Evolutionary conservation across 1,140 invertebrate species (phyloP).

Genomic region (Eriocheir sinensis): DNA sequence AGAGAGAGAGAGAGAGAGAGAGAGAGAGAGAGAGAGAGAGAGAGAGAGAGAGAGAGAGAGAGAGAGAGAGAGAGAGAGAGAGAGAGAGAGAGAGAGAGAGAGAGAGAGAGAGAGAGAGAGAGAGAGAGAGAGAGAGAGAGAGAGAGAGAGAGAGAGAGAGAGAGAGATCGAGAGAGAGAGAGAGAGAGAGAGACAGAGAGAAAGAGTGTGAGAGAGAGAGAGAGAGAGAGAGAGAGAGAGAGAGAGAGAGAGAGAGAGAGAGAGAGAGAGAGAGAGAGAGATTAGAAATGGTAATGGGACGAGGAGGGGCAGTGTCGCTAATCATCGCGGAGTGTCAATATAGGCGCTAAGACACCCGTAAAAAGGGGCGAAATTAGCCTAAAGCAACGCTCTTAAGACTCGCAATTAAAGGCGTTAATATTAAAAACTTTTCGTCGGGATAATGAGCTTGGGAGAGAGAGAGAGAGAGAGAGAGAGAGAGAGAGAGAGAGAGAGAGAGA

Average conservation of each 20-base stretch:
- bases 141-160: not conserved
- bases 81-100: not conserved
- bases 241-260: constrained; percentile 39
- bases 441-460: constrained; percentile 56
- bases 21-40: not conserved
- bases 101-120: constrained; percentile 6
- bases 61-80: not conserved
- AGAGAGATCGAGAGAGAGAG: not conserved
- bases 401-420: constrained; percentile 72
- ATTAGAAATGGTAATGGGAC: constrained; percentile 63
- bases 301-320: constrained; percentile 56
- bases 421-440: constrained; percentile 71
- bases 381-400: constrained; percentile 66
- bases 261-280: constrained; percentile 19
- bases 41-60: not conserved
- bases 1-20: constrained; percentile 37
- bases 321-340: constrained; percentile 69
- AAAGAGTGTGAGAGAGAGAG: not conserved
- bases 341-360: constrained; percentile 63
- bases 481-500: constrained; percentile 55
- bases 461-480: constrained; percentile 54
- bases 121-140: not conserved
- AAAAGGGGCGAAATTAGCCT: constrained; percentile 69
- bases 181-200: not conserved
- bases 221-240: not conserved